Percentiles rank a stretch among this genome's conserved stretches.
Conservation (phyloP, 2,888 invertebrate genomes). For the Drosophila aldrichi region DNA sequence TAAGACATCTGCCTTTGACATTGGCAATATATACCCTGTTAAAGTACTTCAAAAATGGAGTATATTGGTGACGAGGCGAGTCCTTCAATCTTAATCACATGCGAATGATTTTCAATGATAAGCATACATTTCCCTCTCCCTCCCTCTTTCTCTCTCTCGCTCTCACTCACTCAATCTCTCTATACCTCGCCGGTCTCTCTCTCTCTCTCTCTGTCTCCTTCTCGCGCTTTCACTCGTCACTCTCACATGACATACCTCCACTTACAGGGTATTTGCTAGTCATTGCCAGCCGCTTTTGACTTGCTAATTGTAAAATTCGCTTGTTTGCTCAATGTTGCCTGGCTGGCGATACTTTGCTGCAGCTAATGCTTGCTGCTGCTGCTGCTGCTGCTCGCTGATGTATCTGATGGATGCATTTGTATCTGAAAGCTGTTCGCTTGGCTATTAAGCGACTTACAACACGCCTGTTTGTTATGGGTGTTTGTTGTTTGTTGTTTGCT, state of each 20-base stretch:
- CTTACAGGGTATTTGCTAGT: neutral
- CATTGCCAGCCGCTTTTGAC: neutral
- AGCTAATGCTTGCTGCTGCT: slow-evolving; percentile 21
- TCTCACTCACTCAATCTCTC: neutral
- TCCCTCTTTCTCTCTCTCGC: neutral
- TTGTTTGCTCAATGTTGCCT: neutral
- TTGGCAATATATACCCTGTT: neutral
- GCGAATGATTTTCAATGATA: too few relatives aligned
- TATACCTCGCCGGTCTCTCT: neutral
- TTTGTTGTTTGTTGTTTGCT: slow-evolving; percentile 19
- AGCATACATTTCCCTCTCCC: neutral
- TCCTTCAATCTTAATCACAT: neutral
- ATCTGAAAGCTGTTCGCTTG: slow-evolving; percentile 39
- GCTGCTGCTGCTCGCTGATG: slow-evolving; percentile 4
- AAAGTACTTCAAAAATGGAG: neutral
- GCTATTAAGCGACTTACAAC: slow-evolving; percentile 57
- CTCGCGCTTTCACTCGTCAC: neutral
- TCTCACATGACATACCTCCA: neutral
- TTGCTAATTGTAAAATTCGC: neutral
- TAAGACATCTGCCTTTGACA: too few relatives aligned
- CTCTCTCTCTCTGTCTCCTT: neutral
- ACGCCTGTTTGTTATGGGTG: slow-evolving; percentile 19
- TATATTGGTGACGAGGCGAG: neutral
- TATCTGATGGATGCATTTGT: slow-evolving; percentile 47
- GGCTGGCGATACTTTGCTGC: slow-evolving; percentile 1